These are phyloP conservation scores for Anguilla anguilla DNA, from an alignment of 2,797 vertebrate species.

Conservation along the genomic window DNA sequence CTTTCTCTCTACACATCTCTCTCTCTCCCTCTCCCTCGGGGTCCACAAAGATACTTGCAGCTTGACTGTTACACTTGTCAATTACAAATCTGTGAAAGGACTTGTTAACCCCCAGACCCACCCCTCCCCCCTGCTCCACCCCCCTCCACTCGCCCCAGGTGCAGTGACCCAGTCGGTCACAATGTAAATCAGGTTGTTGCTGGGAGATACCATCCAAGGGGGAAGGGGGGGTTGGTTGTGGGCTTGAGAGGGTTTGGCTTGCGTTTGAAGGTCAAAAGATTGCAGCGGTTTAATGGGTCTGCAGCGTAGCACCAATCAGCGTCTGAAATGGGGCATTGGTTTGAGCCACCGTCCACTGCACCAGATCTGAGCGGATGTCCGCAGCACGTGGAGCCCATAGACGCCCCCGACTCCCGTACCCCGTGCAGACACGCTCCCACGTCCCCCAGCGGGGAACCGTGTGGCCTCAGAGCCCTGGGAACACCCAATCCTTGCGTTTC, in stretches of 20 bases:
- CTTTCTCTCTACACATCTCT: conserved; percentile 28
- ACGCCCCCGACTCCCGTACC: not conserved
- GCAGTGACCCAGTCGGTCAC: conserved; percentile 47
- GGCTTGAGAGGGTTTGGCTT: conserved; percentile 52
- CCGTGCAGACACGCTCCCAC: not conserved
- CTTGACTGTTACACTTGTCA: conserved; percentile 34
- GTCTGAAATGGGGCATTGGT: not conserved
- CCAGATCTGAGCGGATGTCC: not conserved
- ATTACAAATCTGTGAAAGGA: conserved; percentile 57
- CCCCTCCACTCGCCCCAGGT: conserved; percentile 40
- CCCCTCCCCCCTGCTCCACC: conserved; percentile 9
- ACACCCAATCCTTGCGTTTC: not conserved
- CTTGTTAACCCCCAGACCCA: conserved; percentile 39
- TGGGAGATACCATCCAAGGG: conserved; percentile 46
- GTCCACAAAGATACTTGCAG: conserved; percentile 18
- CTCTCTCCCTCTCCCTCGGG: conserved; percentile 32
- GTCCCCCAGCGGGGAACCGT: not conserved
- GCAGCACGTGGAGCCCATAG: not conserved
- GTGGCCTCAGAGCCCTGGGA: not conserved
- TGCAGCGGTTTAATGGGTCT: conserved; percentile 16
- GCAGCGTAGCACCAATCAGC: conserved; percentile 37
- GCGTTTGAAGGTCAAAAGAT: conserved; percentile 69
- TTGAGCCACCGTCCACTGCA: not conserved
- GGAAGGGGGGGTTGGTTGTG: conserved; percentile 17
- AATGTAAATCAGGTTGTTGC: conserved; percentile 52